These are phyloP conservation scores for Isaurus tuberculatus DNA, from an alignment of 92 coral and sea anemone genomes.

Conservation along the genomic window DNA sequence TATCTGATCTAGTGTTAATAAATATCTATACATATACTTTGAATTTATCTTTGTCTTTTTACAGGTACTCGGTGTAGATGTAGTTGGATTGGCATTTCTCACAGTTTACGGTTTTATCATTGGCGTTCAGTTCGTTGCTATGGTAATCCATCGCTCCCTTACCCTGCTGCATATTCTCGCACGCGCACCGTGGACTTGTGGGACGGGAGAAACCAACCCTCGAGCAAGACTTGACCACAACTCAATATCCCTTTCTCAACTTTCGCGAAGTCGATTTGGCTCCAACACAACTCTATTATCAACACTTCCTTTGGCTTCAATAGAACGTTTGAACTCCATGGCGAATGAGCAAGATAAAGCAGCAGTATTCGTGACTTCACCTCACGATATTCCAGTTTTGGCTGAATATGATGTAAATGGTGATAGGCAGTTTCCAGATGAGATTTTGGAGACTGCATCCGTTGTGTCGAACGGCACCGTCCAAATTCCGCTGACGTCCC, in stretches of 20 bases:
- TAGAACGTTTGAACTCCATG: constrained; percentile 29
- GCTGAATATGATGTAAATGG: background rate
- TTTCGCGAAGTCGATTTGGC: background rate
- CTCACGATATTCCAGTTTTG: constrained; percentile 2
- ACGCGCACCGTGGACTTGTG: constrained; percentile 63
- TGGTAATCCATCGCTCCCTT: constrained; percentile 56
- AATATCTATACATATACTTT: no score
- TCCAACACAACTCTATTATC: constrained; percentile 24
- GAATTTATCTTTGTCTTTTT: no score
- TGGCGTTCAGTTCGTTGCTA: constrained; percentile 55
- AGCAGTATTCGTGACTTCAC: constrained; percentile 24
- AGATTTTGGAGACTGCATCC: background rate
- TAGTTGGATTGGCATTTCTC: constrained; percentile 57
- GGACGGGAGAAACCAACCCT: constrained; percentile 21
- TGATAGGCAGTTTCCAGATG: background rate
- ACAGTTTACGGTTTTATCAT: constrained; percentile 55
- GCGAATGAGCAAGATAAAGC: constrained; percentile 13
- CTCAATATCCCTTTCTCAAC: background rate
- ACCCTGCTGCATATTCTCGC: constrained; percentile 59
- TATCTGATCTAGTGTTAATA: no score
- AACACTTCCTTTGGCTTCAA: constrained; percentile 18
- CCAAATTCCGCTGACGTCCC: background rate
- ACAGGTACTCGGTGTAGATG: constrained; percentile 39
- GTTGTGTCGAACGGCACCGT: background rate
- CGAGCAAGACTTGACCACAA: background rate